Evolutionary conservation across 2,888 invertebrate genomes (phyloP).

Genomic region (Tenthredo scrophulariae): DNA sequence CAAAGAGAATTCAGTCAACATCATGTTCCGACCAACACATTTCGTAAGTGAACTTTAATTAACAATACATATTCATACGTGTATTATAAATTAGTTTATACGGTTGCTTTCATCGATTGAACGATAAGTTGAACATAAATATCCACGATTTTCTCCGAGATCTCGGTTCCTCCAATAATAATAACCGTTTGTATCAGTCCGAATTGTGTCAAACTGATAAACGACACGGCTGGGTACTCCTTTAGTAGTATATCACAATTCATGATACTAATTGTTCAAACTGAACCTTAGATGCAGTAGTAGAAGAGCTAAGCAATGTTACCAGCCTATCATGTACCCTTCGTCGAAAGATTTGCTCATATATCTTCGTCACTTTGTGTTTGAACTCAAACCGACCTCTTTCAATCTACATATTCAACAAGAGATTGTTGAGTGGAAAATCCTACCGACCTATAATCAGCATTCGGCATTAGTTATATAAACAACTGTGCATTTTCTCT

Average conservation of each 20-base stretch:
- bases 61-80: background rate
- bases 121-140: background rate
- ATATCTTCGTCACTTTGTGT: background rate
- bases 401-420: no score
- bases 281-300: background rate
- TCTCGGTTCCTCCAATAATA: background rate
- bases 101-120: background rate
- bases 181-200: background rate
- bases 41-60: slow-evolving; percentile 23
- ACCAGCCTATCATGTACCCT: background rate
- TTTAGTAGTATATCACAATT: background rate
- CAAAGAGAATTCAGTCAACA: background rate
- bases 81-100: background rate
- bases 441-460: background rate
- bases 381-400: no score
- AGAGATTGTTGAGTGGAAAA: no score
- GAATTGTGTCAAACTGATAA: background rate
- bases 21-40: slow-evolving; percentile 35
- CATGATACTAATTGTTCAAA: background rate
- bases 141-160: background rate
- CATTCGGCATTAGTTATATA: background rate
- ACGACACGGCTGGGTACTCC: background rate
- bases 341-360: background rate
- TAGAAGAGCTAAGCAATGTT: background rate
- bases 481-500: background rate